Evolutionary conservation across 2,888 invertebrate species (phyloP), one percentile per base, ranked within the genome.

Genomic region (Pollenia labialis): DNA sequence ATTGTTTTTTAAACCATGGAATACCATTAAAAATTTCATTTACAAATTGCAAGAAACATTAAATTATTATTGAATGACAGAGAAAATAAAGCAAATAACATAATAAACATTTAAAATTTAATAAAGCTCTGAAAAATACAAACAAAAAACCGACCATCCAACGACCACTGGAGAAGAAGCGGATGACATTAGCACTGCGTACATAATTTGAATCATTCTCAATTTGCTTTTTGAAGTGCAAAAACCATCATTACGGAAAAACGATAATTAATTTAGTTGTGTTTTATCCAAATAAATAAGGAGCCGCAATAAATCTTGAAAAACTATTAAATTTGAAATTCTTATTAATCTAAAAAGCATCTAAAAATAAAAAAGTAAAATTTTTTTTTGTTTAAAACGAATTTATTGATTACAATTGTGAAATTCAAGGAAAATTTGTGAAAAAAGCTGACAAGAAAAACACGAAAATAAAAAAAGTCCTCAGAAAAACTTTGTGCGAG

Each of bases 181-280:
- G 82, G 42, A 75, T 50, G 40, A 71, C 60, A 72, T 52, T 82
- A 81, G 81, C 72, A 80, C 82, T 80, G 64, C 74, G 81, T 71
- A 83, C 54, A 82, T 46, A 77, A 44, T 77, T 83, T 84, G 81
- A 81, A 81, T 87, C 87, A 87, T 84, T 87, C 69, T 74, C 81
- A 81, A 87, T 81, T 68, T 68, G 72, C 50, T 74, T 69, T 82
- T 79, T 77, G 81, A 87, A 84, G 87, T 84, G 87, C 87, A 85
- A 85, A 68, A 68, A 82, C 52, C 74, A 82, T 64, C 50, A 32
- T n/a, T 40, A 85, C 85, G 85, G 66, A 40, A 76, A 72, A 14
- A 9, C 10, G 16, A 60, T 40, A 56, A 58, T 50, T 69, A 32
- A 32, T 44, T 32, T 40, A 77, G 32, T 74, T 46, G 50, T 77